Base-by-base conservation (phyloP, 2,888 invertebrate species). In the Alloplasta piceator region DNA sequence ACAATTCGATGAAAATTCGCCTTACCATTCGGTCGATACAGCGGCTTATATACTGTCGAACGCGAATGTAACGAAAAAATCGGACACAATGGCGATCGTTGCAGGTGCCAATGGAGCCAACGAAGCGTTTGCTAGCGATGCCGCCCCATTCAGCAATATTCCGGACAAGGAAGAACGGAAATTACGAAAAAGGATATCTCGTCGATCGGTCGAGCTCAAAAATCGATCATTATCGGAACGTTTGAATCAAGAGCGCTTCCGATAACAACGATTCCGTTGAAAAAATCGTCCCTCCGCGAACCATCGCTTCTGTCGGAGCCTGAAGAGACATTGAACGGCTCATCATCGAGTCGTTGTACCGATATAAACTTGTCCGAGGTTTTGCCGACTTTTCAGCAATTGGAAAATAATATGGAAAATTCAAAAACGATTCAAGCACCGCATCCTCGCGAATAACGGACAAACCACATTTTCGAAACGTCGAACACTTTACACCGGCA, bases 41-140 rank as follows among this genome's bases (percentile, higher is more conserved):
- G 86, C 86, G 0, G 86, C 82, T 16, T 91, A 91, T 61, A 90
- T 91, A 52, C 80, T 87, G 55, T 87, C 89, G 4, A 90, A 89
- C 64, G 81, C 83, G 5, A 90, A 90, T 71, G 71, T 84, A 0
- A 90, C 89, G 10, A 87, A 86, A 14, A 89, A 88, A 79, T 70
- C 78, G 6, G 83, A 87, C 14, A 82, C 84, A 5, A 74, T 85
- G 46, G 87, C 85, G 12, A 88, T 88, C 64, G 46, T 87, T 39
- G 83, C 89, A 68, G 87, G 85, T 61, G 84, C 85, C 4, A 88
- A 84, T n/a, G 52, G 26, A 2, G n/a, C 66, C 5, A 58, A 74
- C 5, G 64, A 75, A 7, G 10, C 12, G 9, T 36, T 41, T 3
- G 5, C 6, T 6, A 6, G n/a, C 7, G 48, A 48, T 12, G 6